Evolutionary conservation across 92 coral and sea anemone genomes (phyloP).

Genomic region (Anthopleura xanthogrammica): DNA sequence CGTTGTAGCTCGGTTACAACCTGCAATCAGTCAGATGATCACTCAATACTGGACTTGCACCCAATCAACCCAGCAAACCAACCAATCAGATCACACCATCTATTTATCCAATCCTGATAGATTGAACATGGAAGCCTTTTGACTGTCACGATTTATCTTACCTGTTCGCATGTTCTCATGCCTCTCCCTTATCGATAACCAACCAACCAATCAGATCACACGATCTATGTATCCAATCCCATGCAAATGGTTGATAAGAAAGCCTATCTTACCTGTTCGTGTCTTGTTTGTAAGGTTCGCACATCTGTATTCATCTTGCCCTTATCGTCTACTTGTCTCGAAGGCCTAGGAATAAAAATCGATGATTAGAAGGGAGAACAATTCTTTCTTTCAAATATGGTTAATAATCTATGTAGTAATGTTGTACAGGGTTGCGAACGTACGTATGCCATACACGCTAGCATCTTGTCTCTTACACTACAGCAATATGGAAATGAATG

Average conservation of each 20-base stretch:
- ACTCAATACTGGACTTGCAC: background rate
- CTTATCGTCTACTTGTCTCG: slow-evolving; percentile 45
- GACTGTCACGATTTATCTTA: too few species aligned
- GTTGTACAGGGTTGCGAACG: too few species aligned
- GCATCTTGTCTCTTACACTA: too few species aligned
- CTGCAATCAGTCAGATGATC: background rate
- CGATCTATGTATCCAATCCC: background rate
- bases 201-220: too few species aligned
- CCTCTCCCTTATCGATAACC: too few species aligned
- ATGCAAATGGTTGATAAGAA: background rate
- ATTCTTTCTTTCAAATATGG: background rate
- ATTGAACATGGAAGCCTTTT: too few species aligned
- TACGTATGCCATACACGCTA: background rate
- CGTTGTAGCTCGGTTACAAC: slow-evolving; percentile 59
- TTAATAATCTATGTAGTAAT: too few species aligned
- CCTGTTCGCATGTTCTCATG: too few species aligned
- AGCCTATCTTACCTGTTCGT: slow-evolving; percentile 46
- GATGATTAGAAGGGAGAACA: background rate
- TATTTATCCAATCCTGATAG: background rate
- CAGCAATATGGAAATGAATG: too few species aligned
- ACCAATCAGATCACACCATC: background rate
- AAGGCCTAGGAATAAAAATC: slow-evolving; percentile 21
- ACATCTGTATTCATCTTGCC: slow-evolving; percentile 49
- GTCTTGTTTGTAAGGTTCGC: slow-evolving; percentile 45
- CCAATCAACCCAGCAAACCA: background rate